Evolutionary conservation across 2,888 invertebrate genomes (phyloP).

Genomic region (Strigamia transsilvanica): DNA sequence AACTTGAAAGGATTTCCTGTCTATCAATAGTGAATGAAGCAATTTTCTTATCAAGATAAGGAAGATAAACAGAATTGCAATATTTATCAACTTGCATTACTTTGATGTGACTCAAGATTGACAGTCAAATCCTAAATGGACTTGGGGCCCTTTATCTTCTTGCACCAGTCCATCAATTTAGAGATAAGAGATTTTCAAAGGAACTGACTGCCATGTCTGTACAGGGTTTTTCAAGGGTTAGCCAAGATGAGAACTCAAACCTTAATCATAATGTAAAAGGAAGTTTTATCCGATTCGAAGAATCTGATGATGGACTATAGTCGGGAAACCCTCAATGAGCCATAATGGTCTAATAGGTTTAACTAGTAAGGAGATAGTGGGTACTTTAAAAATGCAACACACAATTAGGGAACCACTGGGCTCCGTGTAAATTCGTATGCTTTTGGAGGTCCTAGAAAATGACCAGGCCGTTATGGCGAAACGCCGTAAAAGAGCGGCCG

Average conservation of each 20-base stretch:
- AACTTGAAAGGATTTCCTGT: neutral
- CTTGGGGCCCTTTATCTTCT: neutral
- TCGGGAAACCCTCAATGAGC: neutral
- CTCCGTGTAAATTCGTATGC: no score
- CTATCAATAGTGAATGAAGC: neutral
- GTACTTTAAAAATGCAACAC: no score
- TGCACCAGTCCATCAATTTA: neutral
- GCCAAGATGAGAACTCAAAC: no score
- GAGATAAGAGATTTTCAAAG: neutral
- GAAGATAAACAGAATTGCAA: neutral
- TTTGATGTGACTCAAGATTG: neutral
- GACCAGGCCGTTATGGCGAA: no score
- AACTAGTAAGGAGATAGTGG: no score
- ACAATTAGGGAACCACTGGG: no score
- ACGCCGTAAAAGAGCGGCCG: no score
- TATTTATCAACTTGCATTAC: neutral
- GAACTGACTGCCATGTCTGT: neutral
- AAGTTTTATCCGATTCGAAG: neutral
- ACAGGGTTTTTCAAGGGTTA: neutral
- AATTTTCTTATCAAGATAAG: neutral
- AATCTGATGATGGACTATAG: neutral
- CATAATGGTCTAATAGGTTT: no score
- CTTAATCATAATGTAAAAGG: no score
- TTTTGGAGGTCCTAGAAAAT: no score
- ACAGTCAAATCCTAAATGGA: neutral